Evolutionary conservation across 2,888 invertebrate species (phyloP).

Genomic region (Aelia acuminata): DNA sequence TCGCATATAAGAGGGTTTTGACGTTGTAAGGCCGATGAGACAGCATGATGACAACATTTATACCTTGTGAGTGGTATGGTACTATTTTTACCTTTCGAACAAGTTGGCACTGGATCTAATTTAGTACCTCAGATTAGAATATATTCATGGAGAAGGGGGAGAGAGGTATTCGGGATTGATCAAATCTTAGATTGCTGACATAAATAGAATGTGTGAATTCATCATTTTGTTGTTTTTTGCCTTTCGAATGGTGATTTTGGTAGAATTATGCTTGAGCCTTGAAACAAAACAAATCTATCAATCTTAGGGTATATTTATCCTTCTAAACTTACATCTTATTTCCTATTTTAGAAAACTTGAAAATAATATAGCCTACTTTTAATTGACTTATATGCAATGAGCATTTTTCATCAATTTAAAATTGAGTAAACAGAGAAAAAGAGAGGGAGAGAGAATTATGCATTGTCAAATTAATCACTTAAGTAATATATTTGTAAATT

Average conservation of each 20-base stretch:
- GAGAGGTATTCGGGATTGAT: neutral
- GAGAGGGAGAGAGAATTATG: too few species aligned
- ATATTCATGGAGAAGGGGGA: slow-evolving; percentile 7
- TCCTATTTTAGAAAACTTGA: too few species aligned
- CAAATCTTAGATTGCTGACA: neutral
- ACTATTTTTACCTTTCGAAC: slow-evolving; percentile 10
- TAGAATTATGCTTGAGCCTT: neutral
- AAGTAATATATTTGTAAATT: too few species aligned
- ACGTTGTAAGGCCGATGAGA: neutral
- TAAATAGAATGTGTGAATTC: neutral
- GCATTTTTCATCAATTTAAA: too few species aligned
- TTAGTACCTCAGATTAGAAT: slow-evolving; percentile 12
- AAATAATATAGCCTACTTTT: too few species aligned
- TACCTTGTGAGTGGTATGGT: neutral
- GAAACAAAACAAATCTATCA: neutral
- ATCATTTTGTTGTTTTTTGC: neutral
- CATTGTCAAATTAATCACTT: too few species aligned
- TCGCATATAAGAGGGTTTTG: neutral
- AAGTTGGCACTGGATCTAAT: slow-evolving; percentile 17
- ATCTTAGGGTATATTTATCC: too few species aligned
- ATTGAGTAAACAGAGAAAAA: too few species aligned
- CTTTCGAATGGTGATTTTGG: neutral
- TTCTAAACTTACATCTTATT: too few species aligned
- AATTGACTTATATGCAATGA: too few species aligned
- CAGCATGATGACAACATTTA: neutral